These are phyloP conservation scores for Eupithecia pulchellata DNA, from an alignment of 2,888 invertebrate species.

Conservation along the genomic window DNA sequence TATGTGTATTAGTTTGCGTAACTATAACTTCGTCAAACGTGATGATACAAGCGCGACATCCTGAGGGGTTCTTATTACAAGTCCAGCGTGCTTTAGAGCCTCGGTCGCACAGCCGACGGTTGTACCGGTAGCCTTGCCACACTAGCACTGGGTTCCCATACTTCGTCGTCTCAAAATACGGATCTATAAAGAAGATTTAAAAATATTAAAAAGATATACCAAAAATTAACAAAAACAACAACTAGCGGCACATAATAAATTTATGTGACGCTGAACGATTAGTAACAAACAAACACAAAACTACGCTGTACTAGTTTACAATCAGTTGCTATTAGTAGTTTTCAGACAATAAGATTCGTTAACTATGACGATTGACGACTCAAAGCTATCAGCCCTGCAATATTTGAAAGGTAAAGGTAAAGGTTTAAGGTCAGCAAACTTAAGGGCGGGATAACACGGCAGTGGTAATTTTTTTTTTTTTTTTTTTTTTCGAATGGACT, in stretches of 20 bases:
- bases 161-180: slow-evolving; percentile 17
- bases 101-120: background rate
- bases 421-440: too few species aligned
- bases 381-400: too few species aligned
- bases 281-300: too few species aligned
- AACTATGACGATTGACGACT: background rate
- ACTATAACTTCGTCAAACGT: slow-evolving; percentile 15
- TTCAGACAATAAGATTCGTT: background rate
- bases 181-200: slow-evolving; percentile 13
- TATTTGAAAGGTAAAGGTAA: too few species aligned
- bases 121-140: slow-evolving; percentile 22
- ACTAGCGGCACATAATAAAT: too few species aligned
- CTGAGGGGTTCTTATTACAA: slow-evolving; percentile 25
- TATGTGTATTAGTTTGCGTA: slow-evolving; percentile 13
- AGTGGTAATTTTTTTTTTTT: too few species aligned
- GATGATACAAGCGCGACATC: slow-evolving; percentile 23
- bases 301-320: background rate
- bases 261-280: too few species aligned
- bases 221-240: too few species aligned
- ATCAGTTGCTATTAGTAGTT: too few species aligned
- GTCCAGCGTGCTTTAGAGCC: slow-evolving; percentile 24
- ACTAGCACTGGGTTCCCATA: slow-evolving; percentile 21
- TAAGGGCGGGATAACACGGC: too few species aligned
- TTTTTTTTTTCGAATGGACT: too few species aligned
- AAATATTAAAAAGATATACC: background rate